Percentiles rank a stretch among this genome's conserved stretches.
Evolutionary conservation across 2,888 invertebrate species (phyloP).

Genomic region (Pyrrhopygopsis socrates): DNA sequence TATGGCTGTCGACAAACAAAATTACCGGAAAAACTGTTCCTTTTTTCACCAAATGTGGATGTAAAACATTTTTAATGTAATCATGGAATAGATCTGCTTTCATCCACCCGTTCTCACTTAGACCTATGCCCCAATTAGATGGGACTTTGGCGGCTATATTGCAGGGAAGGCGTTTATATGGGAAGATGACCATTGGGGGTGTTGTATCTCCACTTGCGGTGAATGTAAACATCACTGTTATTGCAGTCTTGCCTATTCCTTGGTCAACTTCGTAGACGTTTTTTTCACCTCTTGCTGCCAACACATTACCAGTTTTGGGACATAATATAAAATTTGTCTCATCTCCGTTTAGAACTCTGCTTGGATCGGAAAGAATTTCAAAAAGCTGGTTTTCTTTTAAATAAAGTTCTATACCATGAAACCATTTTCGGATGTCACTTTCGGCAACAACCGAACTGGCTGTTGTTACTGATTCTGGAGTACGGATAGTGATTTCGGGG

Average conservation of each 20-base stretch:
- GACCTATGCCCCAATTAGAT: slow-evolving; percentile 88
- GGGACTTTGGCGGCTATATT: slow-evolving; percentile 66
- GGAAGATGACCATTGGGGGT: slow-evolving; percentile 60
- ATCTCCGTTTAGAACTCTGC: neutral
- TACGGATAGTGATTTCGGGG: too few species aligned
- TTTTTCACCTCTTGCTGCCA: neutral
- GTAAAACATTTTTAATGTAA: slow-evolving; percentile 86
- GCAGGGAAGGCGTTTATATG: slow-evolving; percentile 66
- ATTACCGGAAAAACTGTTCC: slow-evolving; percentile 84
- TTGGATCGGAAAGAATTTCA: neutral
- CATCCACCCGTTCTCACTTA: slow-evolving; percentile 91
- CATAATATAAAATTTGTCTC: neutral
- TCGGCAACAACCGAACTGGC: too few species aligned
- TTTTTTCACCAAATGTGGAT: too few species aligned
- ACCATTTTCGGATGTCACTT: too few species aligned
- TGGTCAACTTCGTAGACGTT: slow-evolving; percentile 77
- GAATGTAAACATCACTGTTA: slow-evolving; percentile 78
- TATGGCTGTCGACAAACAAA: slow-evolving; percentile 88
- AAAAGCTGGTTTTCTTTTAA: neutral
- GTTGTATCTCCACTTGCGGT: slow-evolving; percentile 71
- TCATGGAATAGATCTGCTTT: slow-evolving; percentile 89
- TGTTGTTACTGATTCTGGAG: too few species aligned
- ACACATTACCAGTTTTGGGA: neutral
- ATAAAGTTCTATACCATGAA: too few species aligned
- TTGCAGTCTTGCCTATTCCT: slow-evolving; percentile 77